Base-by-base conservation (phyloP, 1,140 invertebrate genomes). In the Gryon sp. region DNA sequence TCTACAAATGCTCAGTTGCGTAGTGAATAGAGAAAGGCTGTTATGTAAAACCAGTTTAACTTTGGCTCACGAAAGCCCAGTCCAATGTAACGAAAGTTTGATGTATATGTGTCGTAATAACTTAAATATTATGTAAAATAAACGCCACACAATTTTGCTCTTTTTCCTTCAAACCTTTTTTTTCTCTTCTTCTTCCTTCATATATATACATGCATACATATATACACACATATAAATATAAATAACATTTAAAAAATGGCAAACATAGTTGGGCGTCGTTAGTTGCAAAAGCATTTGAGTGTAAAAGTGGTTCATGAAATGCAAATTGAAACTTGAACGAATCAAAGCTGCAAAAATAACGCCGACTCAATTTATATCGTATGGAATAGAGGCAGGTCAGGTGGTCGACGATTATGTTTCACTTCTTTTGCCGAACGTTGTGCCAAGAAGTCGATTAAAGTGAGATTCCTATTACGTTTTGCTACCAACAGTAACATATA, bases 1-100 rank as follows among this genome's bases (percentile, higher is more conserved):
- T 73, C 57, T 63, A 63, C 68, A 48, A 73, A 63, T 57, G 68
- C 57, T 59, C 63, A 38, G 41, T 73, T 73, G 68, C 68, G 68
- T 73, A 57, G 57, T 38, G 59, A 73, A 65, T 73, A 65, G 69
- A 73, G 69, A 65, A 73, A 65, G 69, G 59, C 65, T 43, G 59
- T 73, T 73, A 73, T 65, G 43, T 73, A 73, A 73, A 72, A 73
- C 69, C 59, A 73, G 69, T 73, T 73, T 73, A 73, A 73, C 69
- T 74, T 74, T 74, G 60, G 69, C 52, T 55, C 59, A 74, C 69
- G 69, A 74, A 74, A 59, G 69, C 45, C 69, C 36, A 43, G 36
- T 28, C 50, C 69, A 48, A 74, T 57, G 45, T 74, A 74, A 74
- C 53, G 69, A 74, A 74, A 74, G 69, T 65, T 74, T 74, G 59